Evolutionary conservation across 2,113 vertebrate genomes (phyloP).

Genomic region (Neodontobutis hainanensis): DNA sequence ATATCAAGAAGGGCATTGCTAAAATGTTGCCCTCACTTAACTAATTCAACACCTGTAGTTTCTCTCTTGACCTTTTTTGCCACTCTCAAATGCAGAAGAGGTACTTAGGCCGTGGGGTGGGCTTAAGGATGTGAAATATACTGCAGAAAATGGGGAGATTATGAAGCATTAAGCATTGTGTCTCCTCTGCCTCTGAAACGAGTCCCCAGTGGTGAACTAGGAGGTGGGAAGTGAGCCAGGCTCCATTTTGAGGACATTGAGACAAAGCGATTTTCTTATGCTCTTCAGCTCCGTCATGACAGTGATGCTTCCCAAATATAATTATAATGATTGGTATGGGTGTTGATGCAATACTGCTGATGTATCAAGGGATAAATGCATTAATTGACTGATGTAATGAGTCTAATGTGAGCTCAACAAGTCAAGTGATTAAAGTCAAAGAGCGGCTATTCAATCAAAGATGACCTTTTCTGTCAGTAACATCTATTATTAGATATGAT

Average conservation of each 20-base stretch:
- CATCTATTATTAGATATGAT: constrained; percentile 37
- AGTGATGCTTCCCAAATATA: constrained; percentile 25
- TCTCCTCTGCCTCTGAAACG: constrained; percentile 54
- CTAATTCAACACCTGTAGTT: not conserved
- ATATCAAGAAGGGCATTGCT: constrained; percentile 36
- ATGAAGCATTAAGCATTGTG: constrained; percentile 63
- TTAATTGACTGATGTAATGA: constrained; percentile 34
- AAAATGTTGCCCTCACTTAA: constrained; percentile 3
- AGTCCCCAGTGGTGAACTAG: constrained; percentile 46
- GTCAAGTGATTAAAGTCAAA: constrained; percentile 46
- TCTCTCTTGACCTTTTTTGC: not conserved
- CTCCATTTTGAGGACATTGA: constrained; percentile 10
- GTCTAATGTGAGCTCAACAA: constrained; percentile 32
- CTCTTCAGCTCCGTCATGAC: constrained; percentile 20
- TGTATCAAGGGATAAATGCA: constrained; percentile 35
- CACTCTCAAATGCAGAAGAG: constrained; percentile 58
- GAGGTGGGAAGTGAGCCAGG: constrained; percentile 33
- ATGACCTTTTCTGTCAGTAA: constrained; percentile 55
- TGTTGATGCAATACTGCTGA: constrained; percentile 35
- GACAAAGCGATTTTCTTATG: not conserved
- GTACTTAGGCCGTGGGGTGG: constrained; percentile 56
- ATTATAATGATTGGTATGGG: constrained; percentile 37
- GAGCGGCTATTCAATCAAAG: constrained; percentile 40
- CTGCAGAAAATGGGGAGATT: constrained; percentile 64
- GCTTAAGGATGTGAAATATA: constrained; percentile 36